Evolutionary conservation across 2,113 vertebrate genomes (phyloP).

Genomic region (Ascaphus truei): DNA sequence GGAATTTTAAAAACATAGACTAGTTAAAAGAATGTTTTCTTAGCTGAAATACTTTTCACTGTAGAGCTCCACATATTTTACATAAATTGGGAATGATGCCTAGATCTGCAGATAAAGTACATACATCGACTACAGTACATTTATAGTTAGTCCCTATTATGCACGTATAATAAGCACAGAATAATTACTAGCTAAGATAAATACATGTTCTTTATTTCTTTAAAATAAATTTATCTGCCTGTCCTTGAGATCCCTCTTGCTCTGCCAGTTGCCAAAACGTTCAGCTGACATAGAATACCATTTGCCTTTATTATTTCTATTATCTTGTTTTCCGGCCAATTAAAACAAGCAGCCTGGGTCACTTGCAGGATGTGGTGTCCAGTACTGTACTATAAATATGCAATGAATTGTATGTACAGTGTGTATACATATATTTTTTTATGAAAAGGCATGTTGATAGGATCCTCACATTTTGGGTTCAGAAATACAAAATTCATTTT

Average conservation of each 20-base stretch:
- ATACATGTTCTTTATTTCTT: slow-evolving; percentile 16
- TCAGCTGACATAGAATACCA: background rate
- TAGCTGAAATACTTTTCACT: slow-evolving; percentile 7
- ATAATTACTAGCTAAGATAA: slow-evolving; percentile 25
- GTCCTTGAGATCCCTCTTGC: slow-evolving; percentile 26
- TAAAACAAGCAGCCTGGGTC: slow-evolving; percentile 10
- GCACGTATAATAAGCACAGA: slow-evolving; percentile 17
- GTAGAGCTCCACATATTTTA: background rate
- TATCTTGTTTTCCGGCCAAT: slow-evolving; percentile 19
- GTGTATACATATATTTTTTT: too few species aligned
- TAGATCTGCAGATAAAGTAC: background rate
- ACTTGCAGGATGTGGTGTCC: background rate
- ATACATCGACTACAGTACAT: background rate
- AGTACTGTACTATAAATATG: background rate
- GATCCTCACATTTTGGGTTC: too few species aligned
- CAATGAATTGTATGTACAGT: background rate
- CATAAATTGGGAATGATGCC: slow-evolving; percentile 10
- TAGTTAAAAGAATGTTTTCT: background rate
- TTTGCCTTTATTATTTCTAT: background rate
- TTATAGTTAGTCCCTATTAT: slow-evolving; percentile 15
- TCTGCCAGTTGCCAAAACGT: background rate
- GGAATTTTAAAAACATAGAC: background rate
- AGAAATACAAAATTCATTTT: too few species aligned
- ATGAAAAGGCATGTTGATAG: too few species aligned
- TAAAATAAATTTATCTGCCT: slow-evolving; percentile 21